Percentiles rank a stretch among this genome's conserved stretches.
Evolutionary conservation across 1,140 invertebrate species (phyloP).

Genomic region (Aleiodes sp.): DNA sequence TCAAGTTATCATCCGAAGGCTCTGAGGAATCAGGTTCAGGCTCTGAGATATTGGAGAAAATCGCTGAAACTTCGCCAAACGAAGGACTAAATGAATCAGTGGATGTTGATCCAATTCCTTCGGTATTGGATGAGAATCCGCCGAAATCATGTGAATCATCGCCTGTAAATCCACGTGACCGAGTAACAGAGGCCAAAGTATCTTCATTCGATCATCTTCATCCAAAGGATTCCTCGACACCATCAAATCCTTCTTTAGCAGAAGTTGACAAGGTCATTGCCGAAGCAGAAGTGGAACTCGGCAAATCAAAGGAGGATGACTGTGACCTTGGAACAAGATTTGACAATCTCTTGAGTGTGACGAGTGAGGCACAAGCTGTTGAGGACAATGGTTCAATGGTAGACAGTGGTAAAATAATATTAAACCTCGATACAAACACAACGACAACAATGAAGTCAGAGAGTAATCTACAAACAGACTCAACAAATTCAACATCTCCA

Average conservation of each 20-base stretch:
- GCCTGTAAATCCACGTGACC: not conserved
- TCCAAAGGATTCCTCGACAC: not conserved
- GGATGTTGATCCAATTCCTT: too few species aligned
- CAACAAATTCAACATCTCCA: slow-evolving; percentile 19
- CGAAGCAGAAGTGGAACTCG: slow-evolving; percentile 20
- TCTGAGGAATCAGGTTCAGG: not conserved
- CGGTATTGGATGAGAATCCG: too few species aligned
- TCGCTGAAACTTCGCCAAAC: not conserved
- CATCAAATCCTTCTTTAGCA: not conserved
- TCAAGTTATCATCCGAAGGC: slow-evolving; percentile 6
- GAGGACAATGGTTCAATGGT: slow-evolving; percentile 30
- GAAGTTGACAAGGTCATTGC: slow-evolving; percentile 26
- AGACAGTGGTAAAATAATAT: slow-evolving; percentile 58
- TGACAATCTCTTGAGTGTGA: slow-evolving; percentile 52
- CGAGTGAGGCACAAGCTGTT: slow-evolving; percentile 37
- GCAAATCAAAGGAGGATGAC: slow-evolving; percentile 42
- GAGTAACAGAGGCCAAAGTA: too few species aligned
- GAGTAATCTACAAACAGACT: slow-evolving; percentile 6
- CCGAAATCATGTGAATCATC: not conserved
- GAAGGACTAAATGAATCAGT: not conserved
- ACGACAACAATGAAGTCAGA: slow-evolving; percentile 61
- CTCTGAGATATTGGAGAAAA: not conserved
- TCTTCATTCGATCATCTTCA: not conserved
- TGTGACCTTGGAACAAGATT: slow-evolving; percentile 55
- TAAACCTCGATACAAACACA: slow-evolving; percentile 64